phyloP scores from a whole-genome alignment of 2,113 vertebrate genomes.

The Argyrosomus japonicus region DNA sequence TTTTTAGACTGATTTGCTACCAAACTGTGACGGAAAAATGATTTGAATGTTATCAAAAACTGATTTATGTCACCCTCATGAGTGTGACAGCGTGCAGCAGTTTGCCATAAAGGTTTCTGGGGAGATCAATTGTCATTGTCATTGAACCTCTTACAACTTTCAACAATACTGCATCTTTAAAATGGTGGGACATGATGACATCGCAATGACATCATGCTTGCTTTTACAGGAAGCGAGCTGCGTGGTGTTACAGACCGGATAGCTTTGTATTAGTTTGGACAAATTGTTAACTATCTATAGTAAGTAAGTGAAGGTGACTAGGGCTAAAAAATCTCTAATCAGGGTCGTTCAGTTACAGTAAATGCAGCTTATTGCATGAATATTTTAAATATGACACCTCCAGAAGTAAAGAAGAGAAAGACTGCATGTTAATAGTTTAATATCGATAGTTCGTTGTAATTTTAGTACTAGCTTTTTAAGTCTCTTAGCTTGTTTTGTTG shows the following conservation, averaged over 20 bases:
- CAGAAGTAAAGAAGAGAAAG: constrained; percentile 36
- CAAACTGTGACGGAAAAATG: background rate
- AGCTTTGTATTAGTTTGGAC: constrained; percentile 30
- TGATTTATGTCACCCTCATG: constrained; percentile 7
- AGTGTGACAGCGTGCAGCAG: background rate
- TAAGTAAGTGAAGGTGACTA: constrained; percentile 11
- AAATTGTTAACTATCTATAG: constrained; percentile 14
- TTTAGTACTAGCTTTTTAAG: constrained; percentile 3
- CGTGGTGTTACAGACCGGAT: constrained; percentile 55
- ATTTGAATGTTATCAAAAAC: background rate
- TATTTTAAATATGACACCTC: constrained; percentile 79
- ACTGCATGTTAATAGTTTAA: constrained; percentile 85
- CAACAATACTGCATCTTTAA: constrained; percentile 90
- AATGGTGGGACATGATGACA: constrained; percentile 83
- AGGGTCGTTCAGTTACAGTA: constrained; percentile 8
- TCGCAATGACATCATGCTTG: constrained; percentile 73
- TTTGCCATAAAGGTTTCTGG: constrained; percentile 72
- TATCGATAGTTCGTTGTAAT: constrained; percentile 17
- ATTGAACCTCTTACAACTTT: constrained; percentile 70
- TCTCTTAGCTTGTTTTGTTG: constrained; percentile 28
- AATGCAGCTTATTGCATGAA: constrained; percentile 81
- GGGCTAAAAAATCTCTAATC: constrained; percentile 34
- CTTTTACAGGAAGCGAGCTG: constrained; percentile 71
- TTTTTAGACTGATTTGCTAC: background rate
- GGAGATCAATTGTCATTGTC: constrained; percentile 82